Percentiles rank a stretch among this genome's conserved stretches.
Conservation (phyloP, 1,140 invertebrate genomes). For the Oedothorax gibbosus region DNA sequence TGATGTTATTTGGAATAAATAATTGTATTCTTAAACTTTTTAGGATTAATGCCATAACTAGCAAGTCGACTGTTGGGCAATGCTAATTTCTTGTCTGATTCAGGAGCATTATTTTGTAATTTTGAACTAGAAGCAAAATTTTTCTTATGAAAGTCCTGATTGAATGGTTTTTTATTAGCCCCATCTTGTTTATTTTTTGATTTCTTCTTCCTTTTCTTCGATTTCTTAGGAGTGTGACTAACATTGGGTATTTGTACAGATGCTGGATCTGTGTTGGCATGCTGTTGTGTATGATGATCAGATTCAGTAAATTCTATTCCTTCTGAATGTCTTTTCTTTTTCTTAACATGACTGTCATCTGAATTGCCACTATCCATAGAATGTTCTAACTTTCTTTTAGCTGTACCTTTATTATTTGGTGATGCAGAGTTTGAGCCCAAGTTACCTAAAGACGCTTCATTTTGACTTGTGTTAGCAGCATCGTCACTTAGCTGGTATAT, state of each 20-base stretch:
- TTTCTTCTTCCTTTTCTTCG: not conserved
- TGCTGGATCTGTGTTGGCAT: no score
- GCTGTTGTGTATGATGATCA: slow-evolving; percentile 50
- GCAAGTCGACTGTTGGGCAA: slow-evolving; percentile 82
- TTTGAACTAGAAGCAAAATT: slow-evolving; percentile 19
- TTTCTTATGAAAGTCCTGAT: not conserved
- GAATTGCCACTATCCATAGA: no score
- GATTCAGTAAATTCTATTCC: slow-evolving; percentile 38
- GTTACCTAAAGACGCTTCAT: no score
- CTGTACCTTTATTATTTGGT: no score
- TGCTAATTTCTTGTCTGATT: slow-evolving; percentile 58
- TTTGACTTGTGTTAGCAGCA: no score
- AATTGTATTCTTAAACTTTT: slow-evolving; percentile 53
- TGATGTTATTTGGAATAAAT: slow-evolving; percentile 23
- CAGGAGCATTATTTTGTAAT: slow-evolving; percentile 61
- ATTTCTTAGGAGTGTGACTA: not conserved
- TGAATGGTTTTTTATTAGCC: not conserved
- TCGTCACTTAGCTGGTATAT: no score
- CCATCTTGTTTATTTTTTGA: not conserved
- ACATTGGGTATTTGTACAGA: no score
- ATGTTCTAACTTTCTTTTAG: no score
- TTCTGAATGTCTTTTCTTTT: no score
- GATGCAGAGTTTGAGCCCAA: no score
- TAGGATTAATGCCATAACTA: slow-evolving; percentile 90
- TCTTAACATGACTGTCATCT: no score